Conservation (phyloP, 2,888 invertebrate genomes). For the Microdon myrmicae region DNA sequence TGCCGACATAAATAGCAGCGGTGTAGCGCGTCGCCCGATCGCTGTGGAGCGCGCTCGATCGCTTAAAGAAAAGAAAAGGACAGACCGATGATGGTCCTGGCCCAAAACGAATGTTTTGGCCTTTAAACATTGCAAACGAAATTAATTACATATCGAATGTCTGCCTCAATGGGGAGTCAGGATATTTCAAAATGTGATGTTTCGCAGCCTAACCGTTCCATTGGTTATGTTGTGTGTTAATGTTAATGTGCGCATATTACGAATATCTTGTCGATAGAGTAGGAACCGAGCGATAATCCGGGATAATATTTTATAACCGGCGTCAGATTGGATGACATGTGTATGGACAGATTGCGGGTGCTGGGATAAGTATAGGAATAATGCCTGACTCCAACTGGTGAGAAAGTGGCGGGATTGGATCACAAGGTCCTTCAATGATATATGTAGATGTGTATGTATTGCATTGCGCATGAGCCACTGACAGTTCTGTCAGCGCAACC, state of each 20-base stretch:
- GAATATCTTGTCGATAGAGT: slow-evolving; percentile 13
- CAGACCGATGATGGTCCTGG: too few relatives aligned
- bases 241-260: slow-evolving; percentile 37
- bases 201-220: slow-evolving; percentile 42
- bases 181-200: slow-evolving; percentile 52
- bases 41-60: too few relatives aligned
- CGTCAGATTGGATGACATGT: slow-evolving; percentile 36
- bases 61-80: too few relatives aligned
- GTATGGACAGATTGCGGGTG: too few relatives aligned
- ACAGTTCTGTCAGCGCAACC: too few relatives aligned
- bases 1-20: slow-evolving; percentile 67
- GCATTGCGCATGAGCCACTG: too few relatives aligned
- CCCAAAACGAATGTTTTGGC: slow-evolving; percentile 43
- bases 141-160: slow-evolving; percentile 62
- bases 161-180: slow-evolving; percentile 58
- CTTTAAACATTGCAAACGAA: slow-evolving; percentile 58
- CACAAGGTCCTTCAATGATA: too few relatives aligned
- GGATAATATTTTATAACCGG: slow-evolving; percentile 46
- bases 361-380: too few relatives aligned
- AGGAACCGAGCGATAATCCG: slow-evolving; percentile 13
- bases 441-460: too few relatives aligned
- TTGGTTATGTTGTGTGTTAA: slow-evolving; percentile 31
- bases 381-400: too few relatives aligned
- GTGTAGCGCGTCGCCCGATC: slow-evolving; percentile 58
- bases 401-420: too few relatives aligned